Evolutionary conservation across 1,140 invertebrate species (phyloP).

Genomic region (Drosophila eugracilis): DNA sequence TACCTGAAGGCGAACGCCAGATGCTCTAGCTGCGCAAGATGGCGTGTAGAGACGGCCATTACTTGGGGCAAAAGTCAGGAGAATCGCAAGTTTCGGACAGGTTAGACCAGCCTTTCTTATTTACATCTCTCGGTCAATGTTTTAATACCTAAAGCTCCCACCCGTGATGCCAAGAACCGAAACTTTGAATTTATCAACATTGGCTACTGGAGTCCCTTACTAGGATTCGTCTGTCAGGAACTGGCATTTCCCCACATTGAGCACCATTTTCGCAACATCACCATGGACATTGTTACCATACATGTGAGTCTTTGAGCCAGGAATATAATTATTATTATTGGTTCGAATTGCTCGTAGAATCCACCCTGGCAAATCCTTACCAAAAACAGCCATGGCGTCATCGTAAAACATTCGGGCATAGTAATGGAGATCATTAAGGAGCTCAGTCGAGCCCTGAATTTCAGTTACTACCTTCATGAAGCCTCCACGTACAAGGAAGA

Average conservation of each 20-base stretch:
- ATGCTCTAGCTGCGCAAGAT: constrained; percentile 88
- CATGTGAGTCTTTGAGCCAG: constrained; percentile 74
- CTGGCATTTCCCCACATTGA: constrained; percentile 91
- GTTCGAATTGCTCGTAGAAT: constrained; percentile 87
- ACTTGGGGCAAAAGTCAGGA: constrained; percentile 82
- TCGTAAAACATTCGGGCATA: constrained; percentile 88
- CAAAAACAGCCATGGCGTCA: constrained; percentile 86
- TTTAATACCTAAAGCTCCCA: constrained; percentile 15
- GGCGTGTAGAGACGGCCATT: constrained; percentile 75
- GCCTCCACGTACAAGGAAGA: constrained; percentile 34
- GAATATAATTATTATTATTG: constrained; percentile 69
- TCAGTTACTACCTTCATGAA: constrained; percentile 87
- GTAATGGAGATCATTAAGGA: constrained; percentile 93
- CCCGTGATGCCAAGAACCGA: constrained; percentile 56
- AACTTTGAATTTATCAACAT: constrained; percentile 87
- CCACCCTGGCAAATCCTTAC: constrained; percentile 93
- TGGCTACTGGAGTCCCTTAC: constrained; percentile 90
- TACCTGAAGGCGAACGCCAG: constrained; percentile 86
- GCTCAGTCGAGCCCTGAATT: constrained; percentile 92
- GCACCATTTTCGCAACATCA: constrained; percentile 91
- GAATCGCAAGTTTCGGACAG: constrained; percentile 51
- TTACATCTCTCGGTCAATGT: background rate
- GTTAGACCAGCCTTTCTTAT: background rate
- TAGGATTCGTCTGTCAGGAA: constrained; percentile 89
- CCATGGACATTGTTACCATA: constrained; percentile 87